Base-by-base conservation (phyloP, 2,888 invertebrate species). In the Meghimatium bilineatum region DNA sequence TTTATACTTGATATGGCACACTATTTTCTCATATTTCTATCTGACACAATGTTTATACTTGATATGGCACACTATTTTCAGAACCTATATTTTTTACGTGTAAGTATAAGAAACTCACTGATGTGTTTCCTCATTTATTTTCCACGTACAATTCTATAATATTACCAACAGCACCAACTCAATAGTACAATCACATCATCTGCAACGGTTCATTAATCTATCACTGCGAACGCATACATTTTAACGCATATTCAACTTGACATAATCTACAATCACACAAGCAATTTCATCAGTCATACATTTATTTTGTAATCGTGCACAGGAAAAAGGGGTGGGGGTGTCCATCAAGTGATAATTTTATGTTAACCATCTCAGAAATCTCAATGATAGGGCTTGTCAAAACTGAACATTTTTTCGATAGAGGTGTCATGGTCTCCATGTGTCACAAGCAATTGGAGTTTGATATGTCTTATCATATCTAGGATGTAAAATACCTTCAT, bases 271-370 rank as follows among this genome's bases (percentile, higher is more conserved):
- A 8, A 10, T 32, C 14, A 32, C 14, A 10, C 44, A 1, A 49
- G 12, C n/a, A 38, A 44, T 72, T 72, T 72, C 12, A n/a, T 44
- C 34, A 23, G 20, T 49, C 72, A n/a, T 44, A 44, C 44, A n/a
- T 71, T 71, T 71, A 38, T 71, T 71, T 71, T 71, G 23, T 38
- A 36, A 36, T 36, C 23, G 71, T 71, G 71, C 38, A 26, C 26
- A 38, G 38, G 23, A 17, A n/a, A n/a, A n/a, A n/a, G n/a, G n/a
- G n/a, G n/a, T n/a, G n/a, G n/a, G n/a, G n/a, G 66, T 26, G 12
- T 23, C 8, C 26, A 0, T 72, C n/a, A 44, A 49, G 44, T 44
- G 44, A 72, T 72, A 49, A n/a, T 72, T n/a, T n/a, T 72, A 44
- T 72, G 44, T 44, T 17, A 72, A 23, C 1, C n/a, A 72, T 72